phyloP scores from a whole-genome alignment of 2,888 invertebrate genomes.

The Oithona nana region DNA sequence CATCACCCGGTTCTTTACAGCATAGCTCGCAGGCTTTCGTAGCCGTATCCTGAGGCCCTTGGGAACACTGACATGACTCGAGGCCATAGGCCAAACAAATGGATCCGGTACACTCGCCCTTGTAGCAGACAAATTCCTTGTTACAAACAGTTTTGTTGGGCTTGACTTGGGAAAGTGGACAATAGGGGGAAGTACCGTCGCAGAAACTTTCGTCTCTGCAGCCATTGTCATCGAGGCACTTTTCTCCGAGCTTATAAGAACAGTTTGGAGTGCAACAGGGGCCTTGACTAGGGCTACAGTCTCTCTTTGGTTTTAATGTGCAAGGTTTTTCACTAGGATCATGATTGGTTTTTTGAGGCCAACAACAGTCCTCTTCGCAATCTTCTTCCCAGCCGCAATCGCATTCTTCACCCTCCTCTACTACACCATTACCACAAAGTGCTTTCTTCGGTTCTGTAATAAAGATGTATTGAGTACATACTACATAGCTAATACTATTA shows the following conservation, averaged over 20 bases:
- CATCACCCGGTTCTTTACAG: slow-evolving; percentile 65
- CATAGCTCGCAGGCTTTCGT: slow-evolving; percentile 82
- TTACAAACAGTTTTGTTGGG: slow-evolving; percentile 88
- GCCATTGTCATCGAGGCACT: slow-evolving; percentile 80
- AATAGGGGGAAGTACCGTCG: slow-evolving; percentile 66
- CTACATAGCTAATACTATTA: too few species aligned
- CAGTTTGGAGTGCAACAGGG: slow-evolving; percentile 85
- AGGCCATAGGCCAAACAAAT: slow-evolving; percentile 89
- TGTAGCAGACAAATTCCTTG: slow-evolving; percentile 87
- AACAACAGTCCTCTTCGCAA: slow-evolving; percentile 81
- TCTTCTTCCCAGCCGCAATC: slow-evolving; percentile 98
- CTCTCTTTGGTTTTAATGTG: slow-evolving; percentile 50
- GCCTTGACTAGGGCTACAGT: slow-evolving; percentile 67
- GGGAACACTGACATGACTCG: slow-evolving; percentile 82
- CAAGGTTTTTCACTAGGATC: slow-evolving; percentile 62
- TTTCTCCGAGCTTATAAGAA: slow-evolving; percentile 59
- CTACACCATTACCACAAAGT: slow-evolving; percentile 94
- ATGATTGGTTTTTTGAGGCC: slow-evolving; percentile 63
- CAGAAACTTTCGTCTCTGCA: slow-evolving; percentile 83
- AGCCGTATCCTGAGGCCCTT: slow-evolving; percentile 52
- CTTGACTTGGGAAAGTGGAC: slow-evolving; percentile 78
- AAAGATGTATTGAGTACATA: too few species aligned
- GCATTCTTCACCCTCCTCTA: slow-evolving; percentile 90
- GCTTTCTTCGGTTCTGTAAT: slow-evolving; percentile 65
- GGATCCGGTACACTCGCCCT: slow-evolving; percentile 95